These are phyloP conservation scores for Apotomis turbidana DNA, from an alignment of 2,888 invertebrate genomes.

Conservation along the genomic window DNA sequence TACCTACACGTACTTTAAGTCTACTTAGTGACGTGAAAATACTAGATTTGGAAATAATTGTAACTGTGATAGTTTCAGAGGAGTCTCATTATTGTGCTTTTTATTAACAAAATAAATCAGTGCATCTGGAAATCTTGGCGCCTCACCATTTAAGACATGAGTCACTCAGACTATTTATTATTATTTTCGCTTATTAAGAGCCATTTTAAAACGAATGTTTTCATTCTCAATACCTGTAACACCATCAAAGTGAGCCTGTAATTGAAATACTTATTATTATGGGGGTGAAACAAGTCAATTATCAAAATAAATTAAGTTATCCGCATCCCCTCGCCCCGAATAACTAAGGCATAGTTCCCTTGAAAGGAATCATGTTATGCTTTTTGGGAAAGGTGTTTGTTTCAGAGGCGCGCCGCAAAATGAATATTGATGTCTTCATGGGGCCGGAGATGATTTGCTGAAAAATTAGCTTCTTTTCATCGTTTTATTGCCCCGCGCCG, in stretches of 20 bases:
- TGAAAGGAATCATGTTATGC: constrained; percentile 73
- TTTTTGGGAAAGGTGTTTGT: constrained; percentile 79
- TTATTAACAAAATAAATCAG: too few species aligned
- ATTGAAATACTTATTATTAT: constrained; percentile 55
- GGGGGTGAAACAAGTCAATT: constrained; percentile 76
- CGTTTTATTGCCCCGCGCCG: constrained; percentile 77
- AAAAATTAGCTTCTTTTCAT: constrained; percentile 83
- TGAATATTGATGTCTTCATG: constrained; percentile 83
- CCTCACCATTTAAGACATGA: too few species aligned
- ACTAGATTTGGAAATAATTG: neutral
- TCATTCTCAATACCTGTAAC: too few species aligned
- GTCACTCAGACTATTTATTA: too few species aligned
- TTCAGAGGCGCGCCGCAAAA: constrained; percentile 79
- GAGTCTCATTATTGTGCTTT: too few species aligned
- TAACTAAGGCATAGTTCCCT: constrained; percentile 60
- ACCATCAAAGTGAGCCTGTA: too few species aligned
- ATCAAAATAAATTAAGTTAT: constrained; percentile 79
- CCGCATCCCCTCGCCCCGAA: constrained; percentile 55
- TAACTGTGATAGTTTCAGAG: too few species aligned
- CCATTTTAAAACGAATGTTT: too few species aligned
- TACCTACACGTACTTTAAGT: neutral
- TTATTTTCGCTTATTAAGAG: too few species aligned
- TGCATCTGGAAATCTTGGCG: too few species aligned
- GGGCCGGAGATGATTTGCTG: constrained; percentile 81
- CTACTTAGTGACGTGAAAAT: constrained; percentile 6